A percentile compares a stretch with the other conserved stretches of the same genome.
These are phyloP conservation scores for Callaeas wilsoni DNA, from an alignment of 2,113 vertebrate genomes.

Conservation along the genomic window DNA sequence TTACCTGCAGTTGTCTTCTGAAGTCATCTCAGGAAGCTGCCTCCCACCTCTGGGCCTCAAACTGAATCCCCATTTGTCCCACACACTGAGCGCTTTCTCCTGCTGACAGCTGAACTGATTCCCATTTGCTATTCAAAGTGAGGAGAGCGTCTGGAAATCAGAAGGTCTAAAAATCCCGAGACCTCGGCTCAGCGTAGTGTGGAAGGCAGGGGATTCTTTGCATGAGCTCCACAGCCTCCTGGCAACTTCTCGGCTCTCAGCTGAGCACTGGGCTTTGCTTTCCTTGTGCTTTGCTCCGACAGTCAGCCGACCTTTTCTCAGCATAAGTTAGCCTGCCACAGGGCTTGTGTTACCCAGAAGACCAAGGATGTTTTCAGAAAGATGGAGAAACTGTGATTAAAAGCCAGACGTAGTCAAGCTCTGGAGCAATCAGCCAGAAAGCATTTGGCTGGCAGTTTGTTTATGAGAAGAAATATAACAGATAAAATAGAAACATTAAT, in stretches of 20 bases:
- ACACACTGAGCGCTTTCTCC: background rate
- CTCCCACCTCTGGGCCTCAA: background rate
- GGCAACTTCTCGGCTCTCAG: background rate
- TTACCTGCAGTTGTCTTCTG: background rate
- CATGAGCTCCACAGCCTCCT: background rate
- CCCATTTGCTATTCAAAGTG: background rate
- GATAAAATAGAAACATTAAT: background rate
- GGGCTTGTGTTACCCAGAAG: conserved; percentile 27
- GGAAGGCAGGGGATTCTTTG: background rate
- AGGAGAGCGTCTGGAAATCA: background rate
- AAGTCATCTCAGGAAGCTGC: background rate
- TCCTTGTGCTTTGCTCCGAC: background rate
- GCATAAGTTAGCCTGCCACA: conserved; percentile 30
- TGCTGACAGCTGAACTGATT: conserved; percentile 10
- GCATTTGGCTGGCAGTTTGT: background rate
- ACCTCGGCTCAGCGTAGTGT: rapidly evolving
- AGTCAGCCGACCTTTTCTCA: conserved; percentile 15
- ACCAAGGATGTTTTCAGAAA: conserved; percentile 9
- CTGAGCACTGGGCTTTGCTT: background rate
- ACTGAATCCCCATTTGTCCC: background rate
- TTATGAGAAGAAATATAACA: background rate
- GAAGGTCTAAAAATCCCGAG: background rate
- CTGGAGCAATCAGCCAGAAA: background rate
- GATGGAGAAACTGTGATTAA: background rate
- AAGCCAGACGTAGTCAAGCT: background rate